A percentile compares a stretch with the other conserved stretches of the same genome.
These are phyloP conservation scores for Ischnura elegans DNA, from an alignment of 2,888 invertebrate species.

Conservation along the genomic window DNA sequence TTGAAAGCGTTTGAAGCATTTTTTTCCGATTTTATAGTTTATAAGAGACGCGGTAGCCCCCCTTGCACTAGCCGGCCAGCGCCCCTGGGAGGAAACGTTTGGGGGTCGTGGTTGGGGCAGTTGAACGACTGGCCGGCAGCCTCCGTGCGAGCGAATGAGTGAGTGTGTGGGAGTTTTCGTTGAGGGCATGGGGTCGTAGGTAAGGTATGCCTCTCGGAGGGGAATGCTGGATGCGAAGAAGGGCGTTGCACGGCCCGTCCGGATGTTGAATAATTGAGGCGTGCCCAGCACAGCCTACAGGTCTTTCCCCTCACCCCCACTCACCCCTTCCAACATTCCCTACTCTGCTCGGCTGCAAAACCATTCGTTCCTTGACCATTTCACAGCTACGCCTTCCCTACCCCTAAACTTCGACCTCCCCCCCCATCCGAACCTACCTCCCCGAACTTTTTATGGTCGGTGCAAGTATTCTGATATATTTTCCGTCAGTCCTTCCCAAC, in stretches of 20 bases:
- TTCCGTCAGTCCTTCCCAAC: too few species aligned
- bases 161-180: not conserved
- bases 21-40: too few species aligned
- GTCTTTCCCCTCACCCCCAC: not conserved
- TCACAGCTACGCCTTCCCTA: not conserved
- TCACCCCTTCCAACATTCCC: not conserved
- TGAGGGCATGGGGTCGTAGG: not conserved
- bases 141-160: not conserved
- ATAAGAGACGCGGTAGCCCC: too few species aligned
- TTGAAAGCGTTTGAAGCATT: too few species aligned
- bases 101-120: not conserved
- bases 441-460: too few species aligned
- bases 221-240: not conserved
- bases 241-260: not conserved
- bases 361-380: conserved; percentile 24
- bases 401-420: not conserved
- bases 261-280: conserved; percentile 62
- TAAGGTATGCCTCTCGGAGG: not conserved
- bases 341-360: not conserved
- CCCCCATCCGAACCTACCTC: not conserved
- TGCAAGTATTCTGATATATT: too few species aligned
- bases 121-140: too few species aligned
- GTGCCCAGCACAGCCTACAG: conserved; percentile 52
- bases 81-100: not conserved
- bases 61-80: too few species aligned